phyloP scores from a whole-genome alignment of 2,113 vertebrate species.

The Ammodytes marinus region DNA sequence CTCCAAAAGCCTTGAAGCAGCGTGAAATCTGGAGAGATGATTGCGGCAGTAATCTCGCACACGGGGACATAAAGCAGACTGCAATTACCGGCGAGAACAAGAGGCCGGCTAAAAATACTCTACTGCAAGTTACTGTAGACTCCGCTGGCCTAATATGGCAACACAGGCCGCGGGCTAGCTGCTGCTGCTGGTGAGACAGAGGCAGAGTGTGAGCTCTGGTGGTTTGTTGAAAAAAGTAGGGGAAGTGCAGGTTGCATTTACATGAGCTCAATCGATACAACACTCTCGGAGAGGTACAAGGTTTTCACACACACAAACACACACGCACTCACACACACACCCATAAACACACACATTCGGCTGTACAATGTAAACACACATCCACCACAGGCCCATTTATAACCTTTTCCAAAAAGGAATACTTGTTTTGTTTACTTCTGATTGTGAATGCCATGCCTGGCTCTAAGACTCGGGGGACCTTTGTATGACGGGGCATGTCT shows the following conservation, averaged over 20 bases:
- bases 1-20: conserved; percentile 3
- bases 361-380: conserved; percentile 15
- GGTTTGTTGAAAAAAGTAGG: conserved; percentile 62
- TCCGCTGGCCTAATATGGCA: conserved; percentile 80
- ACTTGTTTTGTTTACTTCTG: conserved; percentile 25
- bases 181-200: conserved; percentile 21
- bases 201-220: conserved; percentile 13
- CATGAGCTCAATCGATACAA: conserved; percentile 31
- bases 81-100: conserved; percentile 75
- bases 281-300: conserved; percentile 9
- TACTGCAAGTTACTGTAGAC: conserved; percentile 39
- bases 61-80: conserved; percentile 71
- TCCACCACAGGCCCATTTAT: neutral
- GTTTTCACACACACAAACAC: neutral
- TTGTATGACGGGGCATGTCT: conserved; percentile 47
- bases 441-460: conserved; percentile 47
- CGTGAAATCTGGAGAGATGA: conserved; percentile 42
- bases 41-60: conserved; percentile 59
- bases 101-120: conserved; percentile 82
- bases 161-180: conserved; percentile 22
- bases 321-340: too few species aligned
- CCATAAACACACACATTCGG: too few species aligned
- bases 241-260: conserved; percentile 33
- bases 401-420: conserved; percentile 1
- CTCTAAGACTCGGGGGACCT: conserved; percentile 48